These are phyloP conservation scores for Poecilia velifera DNA, from an alignment of 2,797 vertebrate genomes.

Conservation along the genomic window DNA sequence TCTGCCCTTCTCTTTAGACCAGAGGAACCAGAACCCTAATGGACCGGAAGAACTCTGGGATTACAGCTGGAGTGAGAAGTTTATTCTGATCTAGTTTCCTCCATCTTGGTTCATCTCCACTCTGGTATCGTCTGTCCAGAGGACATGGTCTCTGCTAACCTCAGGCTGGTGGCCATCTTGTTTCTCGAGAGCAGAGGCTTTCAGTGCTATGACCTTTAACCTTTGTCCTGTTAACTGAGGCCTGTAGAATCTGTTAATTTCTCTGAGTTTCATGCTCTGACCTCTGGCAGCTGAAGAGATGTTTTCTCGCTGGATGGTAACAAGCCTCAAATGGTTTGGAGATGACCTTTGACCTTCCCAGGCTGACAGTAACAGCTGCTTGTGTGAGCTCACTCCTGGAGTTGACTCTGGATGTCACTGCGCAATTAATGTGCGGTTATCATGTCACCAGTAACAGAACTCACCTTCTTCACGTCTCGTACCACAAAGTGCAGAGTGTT, in stretches of 20 bases:
- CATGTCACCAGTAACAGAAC: not conserved
- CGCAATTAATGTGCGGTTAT: too few species aligned
- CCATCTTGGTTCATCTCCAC: too few species aligned
- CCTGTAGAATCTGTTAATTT: not conserved
- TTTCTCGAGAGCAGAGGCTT: not conserved
- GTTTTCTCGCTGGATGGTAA: not conserved
- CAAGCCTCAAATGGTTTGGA: not conserved
- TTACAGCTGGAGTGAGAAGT: too few species aligned
- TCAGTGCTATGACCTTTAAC: too few species aligned
- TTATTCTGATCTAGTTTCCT: too few species aligned
- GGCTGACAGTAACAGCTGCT: too few species aligned
- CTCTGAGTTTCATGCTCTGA: not conserved
- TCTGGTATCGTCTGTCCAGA: too few species aligned
- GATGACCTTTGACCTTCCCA: not conserved
- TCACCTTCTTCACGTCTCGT: conserved; percentile 92
- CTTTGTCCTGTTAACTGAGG: not conserved
- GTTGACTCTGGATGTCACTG: not conserved
- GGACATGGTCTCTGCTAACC: not conserved
- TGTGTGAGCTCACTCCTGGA: not conserved
- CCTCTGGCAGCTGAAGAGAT: not conserved
- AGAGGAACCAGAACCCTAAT: not conserved
- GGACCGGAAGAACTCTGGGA: not conserved
- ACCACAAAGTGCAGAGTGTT: conserved; percentile 92
- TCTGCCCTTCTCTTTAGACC: not conserved
- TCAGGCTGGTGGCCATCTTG: not conserved